Conservation (phyloP, 2,113 vertebrate genomes). For the Ptyas mucosa region DNA sequence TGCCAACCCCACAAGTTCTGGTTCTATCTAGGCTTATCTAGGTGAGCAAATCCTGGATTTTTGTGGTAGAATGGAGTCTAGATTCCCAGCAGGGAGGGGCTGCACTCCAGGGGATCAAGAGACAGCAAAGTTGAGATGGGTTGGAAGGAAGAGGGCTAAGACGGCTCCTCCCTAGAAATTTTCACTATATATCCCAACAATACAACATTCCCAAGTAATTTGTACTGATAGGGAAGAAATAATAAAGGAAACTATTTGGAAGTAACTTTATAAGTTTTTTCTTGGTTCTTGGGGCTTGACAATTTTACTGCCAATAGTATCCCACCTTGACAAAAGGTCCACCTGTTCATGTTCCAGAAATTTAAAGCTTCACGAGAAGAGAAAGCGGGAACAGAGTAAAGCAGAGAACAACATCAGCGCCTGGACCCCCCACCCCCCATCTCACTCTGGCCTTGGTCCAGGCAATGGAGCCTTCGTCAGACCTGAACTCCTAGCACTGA, state of each 20-base stretch:
- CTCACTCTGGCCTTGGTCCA: neutral
- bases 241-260: neutral
- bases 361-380: neutral
- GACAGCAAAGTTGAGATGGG: neutral
- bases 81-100: no score
- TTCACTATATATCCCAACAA: neutral
- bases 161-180: neutral
- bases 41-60: neutral
- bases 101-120: no score
- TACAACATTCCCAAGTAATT: neutral
- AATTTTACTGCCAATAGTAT: neutral
- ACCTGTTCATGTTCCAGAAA: neutral
- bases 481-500: accelerated
- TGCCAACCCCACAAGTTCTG: neutral
- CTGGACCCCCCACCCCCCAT: neutral
- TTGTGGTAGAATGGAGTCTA: no score
- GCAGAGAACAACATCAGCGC: neutral
- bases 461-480: accelerated
- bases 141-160: no score
- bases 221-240: neutral
- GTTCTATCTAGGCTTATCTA: neutral
- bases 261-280: neutral
- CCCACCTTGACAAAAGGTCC: neutral
- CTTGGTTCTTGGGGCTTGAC: neutral
- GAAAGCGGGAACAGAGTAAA: neutral